Percentiles rank a stretch among this genome's conserved stretches.
Conservation (phyloP, 2,113 vertebrate genomes). For the Laterallus jamaicensis region DNA sequence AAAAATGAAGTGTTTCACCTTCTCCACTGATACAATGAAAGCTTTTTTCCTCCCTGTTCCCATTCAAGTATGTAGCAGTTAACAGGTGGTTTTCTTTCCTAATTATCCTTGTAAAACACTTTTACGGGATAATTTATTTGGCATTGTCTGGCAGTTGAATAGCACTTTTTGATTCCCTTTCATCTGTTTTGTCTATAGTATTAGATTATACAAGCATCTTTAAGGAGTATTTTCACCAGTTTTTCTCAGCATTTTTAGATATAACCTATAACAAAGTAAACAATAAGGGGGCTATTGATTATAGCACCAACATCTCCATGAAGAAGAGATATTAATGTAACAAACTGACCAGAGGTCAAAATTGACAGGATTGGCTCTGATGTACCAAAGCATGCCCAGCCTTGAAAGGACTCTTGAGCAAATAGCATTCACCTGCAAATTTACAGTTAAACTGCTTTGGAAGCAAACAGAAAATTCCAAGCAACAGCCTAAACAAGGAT, state of each 20-base stretch:
- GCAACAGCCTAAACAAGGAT: not conserved
- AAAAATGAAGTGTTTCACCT: not conserved
- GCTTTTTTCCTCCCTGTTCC: not conserved
- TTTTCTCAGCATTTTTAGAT: not conserved
- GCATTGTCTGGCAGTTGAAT: not conserved
- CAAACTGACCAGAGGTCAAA: not conserved
- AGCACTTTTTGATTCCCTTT: not conserved
- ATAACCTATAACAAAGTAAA: not conserved
- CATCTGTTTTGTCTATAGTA: not conserved
- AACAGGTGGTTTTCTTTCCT: slow-evolving; percentile 1
- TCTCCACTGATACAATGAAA: not conserved
- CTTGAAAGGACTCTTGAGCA: not conserved
- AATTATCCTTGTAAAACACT: slow-evolving; percentile 3
- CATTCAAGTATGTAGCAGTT: not conserved
- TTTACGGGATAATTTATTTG: not conserved
- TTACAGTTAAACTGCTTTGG: not conserved
- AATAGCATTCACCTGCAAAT: not conserved
- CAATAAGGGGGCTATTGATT: not conserved
- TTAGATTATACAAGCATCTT: not conserved
- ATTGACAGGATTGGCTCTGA: not conserved
- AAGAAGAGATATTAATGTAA: not conserved
- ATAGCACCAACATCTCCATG: not conserved
- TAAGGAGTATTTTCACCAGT: not conserved
- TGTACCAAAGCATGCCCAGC: not conserved
- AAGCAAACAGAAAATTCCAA: not conserved